These are phyloP conservation scores for Cebidichthys violaceus DNA, from an alignment of 2,113 vertebrate genomes.

Conservation along the genomic window DNA sequence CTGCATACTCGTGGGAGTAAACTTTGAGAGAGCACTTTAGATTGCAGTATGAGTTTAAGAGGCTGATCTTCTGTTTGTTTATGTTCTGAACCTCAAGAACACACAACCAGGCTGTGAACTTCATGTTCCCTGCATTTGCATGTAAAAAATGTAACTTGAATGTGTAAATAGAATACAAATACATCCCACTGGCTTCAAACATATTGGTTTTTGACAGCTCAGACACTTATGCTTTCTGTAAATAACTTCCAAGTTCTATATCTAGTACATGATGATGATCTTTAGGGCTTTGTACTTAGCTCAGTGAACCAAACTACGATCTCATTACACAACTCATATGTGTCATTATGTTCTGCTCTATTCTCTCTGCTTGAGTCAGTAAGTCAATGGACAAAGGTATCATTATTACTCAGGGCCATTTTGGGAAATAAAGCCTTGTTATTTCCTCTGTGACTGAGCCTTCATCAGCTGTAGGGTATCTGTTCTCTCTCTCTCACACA, in stretches of 20 bases:
- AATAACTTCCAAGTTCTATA: not conserved
- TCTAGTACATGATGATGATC: not conserved
- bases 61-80: constrained; percentile 5
- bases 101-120: not conserved
- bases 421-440: constrained; percentile 50
- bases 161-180: not conserved
- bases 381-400: constrained; percentile 37
- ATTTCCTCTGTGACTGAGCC: constrained; percentile 45
- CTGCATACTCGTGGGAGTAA: not conserved
- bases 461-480: not conserved
- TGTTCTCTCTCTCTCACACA: not conserved
- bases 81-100: not conserved
- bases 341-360: constrained; percentile 7
- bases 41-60: not conserved
- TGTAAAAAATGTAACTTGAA: not conserved
- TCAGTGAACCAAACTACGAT: not conserved
- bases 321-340: constrained; percentile 2
- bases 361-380: constrained; percentile 3
- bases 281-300: not conserved
- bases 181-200: not conserved
- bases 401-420: constrained; percentile 45
- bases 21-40: constrained; percentile 1
- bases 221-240: not conserved
- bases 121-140: not conserved
- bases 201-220: not conserved